Evolutionary conservation across 35 echinoderm and acorn worm species (phyloP), one percentile per base, ranked within the genome.

Genomic region (Eucidaris tribuloides): DNA sequence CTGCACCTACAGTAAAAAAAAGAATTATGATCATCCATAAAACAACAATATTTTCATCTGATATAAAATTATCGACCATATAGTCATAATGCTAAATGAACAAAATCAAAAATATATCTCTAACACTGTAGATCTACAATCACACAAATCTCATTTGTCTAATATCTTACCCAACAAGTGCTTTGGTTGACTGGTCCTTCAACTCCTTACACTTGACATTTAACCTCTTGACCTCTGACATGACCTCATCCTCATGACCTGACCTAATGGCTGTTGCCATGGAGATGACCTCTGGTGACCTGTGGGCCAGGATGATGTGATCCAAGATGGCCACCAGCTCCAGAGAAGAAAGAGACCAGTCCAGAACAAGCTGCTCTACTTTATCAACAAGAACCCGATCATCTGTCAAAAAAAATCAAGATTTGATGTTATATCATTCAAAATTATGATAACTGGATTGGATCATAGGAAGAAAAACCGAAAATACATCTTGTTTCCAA

Each of bases 291-390:
- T 74, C 79, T 65, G 42, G 62, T 27, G 54, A 29, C 17, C 50
- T 70, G 32, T 46, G 36, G 36, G 70, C 62, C 64, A 70, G 2
- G 42, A 36, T 78, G 22, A 61, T 19, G 25, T 50, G 29, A 45
- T 85, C 71, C 13, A 92, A 54, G 50, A 33, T 74, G 23, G 65
- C 49, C 33, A 82, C 18, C 0, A 92, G 78, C 46, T 92, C 78
- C 36, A 61, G 30, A n/a, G 63, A 45, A 33, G 81, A 77, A 4
- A 92, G 27, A 7, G 90, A 82, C 90, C 90, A 92, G 36, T 87
- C 77, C 50, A 82, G 65, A 36, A 44, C 34, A 18, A 79, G 78
- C 18, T 62, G 32, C 28, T 48, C 58, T 3, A 91, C 9, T 27
- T 58, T 41, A 39, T 84, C 82, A 35, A 60, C 20, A 7, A 91